Evolutionary conservation across 2,797 vertebrate species (phyloP), one percentile per base, ranked within the genome.

Genomic region (Lateolabrax maculatus): DNA sequence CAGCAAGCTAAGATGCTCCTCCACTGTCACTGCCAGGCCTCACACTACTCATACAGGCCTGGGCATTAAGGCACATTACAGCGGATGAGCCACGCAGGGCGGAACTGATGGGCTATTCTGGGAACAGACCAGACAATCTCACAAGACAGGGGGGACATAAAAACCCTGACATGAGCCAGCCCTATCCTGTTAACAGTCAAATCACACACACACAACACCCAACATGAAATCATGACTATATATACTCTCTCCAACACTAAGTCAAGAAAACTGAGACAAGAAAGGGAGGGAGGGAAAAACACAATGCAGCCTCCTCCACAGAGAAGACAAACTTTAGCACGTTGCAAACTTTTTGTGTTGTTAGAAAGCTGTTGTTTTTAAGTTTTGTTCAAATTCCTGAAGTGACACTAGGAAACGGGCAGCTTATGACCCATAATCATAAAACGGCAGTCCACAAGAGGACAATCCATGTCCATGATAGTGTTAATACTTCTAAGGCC

Each of bases 11-110:
- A 94, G 93, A 94, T 93, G 93, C 91, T 92, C 83, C 84, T 92
- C 89, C 87, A 84, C 91, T 94, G 94, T 94, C 93, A 94, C 85
- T 90, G 94, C 92, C 90, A 88, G 88, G 89, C 92, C 90, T 91
- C 92, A 93, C 86, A 86, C 90, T 90, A 88, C 90, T 91, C 93
- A 89, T 84, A 89, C 85, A 87, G 91, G 90, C 92, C 93, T 82
- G 89, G 91, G 94, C 94, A 94, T 95, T 95, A 95, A 95, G 92
- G 91, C 93, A 93, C 93, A 94, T 94, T 94, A 94, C 93, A 91
- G 91, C 84, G 89, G 93, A 95, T 94, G 92, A 94, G 92, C 92
- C 89, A 90, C 79, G 82, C 92, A 90, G 89, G 93, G 94, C 91
- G 93, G 93, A 94, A 93, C 94, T 94, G 94, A 94, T 93, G 93